These are phyloP conservation scores for Agrypnus murinus DNA, from an alignment of 2,888 invertebrate species.

Conservation along the genomic window DNA sequence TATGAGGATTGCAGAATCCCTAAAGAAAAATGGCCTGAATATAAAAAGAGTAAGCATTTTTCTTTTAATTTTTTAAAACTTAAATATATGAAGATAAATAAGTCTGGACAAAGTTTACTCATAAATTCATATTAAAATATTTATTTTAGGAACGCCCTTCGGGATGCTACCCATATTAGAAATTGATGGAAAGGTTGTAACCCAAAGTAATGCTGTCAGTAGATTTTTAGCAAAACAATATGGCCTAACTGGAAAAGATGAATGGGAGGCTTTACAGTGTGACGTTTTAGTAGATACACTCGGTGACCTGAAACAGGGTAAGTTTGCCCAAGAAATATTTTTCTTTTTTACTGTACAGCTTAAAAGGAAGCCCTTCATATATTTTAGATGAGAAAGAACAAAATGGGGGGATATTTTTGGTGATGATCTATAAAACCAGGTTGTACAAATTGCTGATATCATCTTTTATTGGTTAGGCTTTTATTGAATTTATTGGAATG, in stretches of 20 bases:
- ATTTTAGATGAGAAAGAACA: too few relatives aligned
- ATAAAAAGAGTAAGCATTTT: slow-evolving; percentile 72
- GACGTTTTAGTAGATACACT: slow-evolving; percentile 75
- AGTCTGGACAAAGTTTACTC: slow-evolving; percentile 1
- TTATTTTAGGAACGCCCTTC: slow-evolving; percentile 73
- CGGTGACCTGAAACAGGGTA: slow-evolving; percentile 74
- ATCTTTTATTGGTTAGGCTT: too few relatives aligned
- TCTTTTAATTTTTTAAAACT: not conserved
- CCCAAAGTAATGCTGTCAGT: slow-evolving; percentile 75
- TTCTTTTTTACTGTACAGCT: too few relatives aligned
- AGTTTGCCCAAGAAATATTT: slow-evolving; percentile 44
- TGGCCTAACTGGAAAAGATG: slow-evolving; percentile 73
- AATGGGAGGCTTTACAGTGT: slow-evolving; percentile 74
- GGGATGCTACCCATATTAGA: slow-evolving; percentile 76
- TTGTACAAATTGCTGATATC: too few relatives aligned
- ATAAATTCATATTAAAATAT: slow-evolving; percentile 24
- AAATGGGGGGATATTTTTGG: too few relatives aligned
- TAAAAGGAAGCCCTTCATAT: too few relatives aligned
- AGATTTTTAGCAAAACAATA: slow-evolving; percentile 74
- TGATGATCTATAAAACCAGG: too few relatives aligned
- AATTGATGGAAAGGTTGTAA: slow-evolving; percentile 74
- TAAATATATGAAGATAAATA: slow-evolving; percentile 11
- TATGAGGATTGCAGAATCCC: slow-evolving; percentile 75
- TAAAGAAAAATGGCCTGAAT: slow-evolving; percentile 73
- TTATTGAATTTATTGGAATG: too few relatives aligned